Evolutionary conservation across 2,888 invertebrate species (phyloP), one percentile per base, ranked within the genome.

Genomic region (Philereme transversata): DNA sequence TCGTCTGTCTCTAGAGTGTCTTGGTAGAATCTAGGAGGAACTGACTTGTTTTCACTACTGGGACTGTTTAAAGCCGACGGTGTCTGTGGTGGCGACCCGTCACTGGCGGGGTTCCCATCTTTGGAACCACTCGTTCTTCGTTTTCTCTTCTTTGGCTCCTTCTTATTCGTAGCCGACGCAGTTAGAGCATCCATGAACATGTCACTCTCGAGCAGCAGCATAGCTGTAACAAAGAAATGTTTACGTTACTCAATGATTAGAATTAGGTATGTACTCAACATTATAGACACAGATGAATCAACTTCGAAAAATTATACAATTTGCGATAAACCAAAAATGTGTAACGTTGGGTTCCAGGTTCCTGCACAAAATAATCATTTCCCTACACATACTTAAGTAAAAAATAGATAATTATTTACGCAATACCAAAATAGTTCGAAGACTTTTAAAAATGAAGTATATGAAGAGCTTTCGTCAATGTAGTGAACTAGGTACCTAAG

Each of bases 101-200:
- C 93, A 53, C 79, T 84, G 1, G 87, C 74, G 36, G 84, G 61
- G 69, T 82, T 87, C 5, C 93, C 94, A 72, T 97, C 96, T 80
- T 96, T 97, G 3, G 95, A 94, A 4, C 93, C 93, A 70, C 95
- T 95, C 0, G 94, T 93, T 47, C 96, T 93, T 48, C 97, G 94
- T 86, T 97, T 97, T 60, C 96, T 93, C 80, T 97, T 98, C 75
- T 95, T 95, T 2, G 95, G 94, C 67, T 96, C 95, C 81, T 97
- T 93, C 93, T 96, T 88, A 35, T 95, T 95, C 5, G 97, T 96
- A 0, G 95, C 95, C 3, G 96, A 96, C 5, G 96, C 96, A 69
- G 94, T 94, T 41, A 99, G 89, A 0, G 98, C 98, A 84, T 98
- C 98, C 96, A 98, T 98, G 82, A 99, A 99, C 88, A 97, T 95